These are phyloP conservation scores for Chaetoderma sp. DNA, from an alignment of 2,888 invertebrate genomes.

Conservation along the genomic window DNA sequence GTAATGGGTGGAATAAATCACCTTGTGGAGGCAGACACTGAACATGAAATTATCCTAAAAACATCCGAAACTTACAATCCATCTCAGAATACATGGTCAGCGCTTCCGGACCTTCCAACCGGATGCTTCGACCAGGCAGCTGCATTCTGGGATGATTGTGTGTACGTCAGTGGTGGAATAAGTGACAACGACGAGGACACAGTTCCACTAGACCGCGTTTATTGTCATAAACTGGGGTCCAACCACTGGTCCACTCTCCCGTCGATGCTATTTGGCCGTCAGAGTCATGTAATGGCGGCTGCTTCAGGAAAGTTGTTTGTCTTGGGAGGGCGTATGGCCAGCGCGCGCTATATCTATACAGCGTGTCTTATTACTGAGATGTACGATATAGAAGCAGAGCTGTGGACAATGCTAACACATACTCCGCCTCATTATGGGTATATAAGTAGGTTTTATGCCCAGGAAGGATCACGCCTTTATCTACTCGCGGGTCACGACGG, in stretches of 20 bases:
- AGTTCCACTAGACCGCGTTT: too few relatives aligned
- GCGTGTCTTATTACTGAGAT: slow-evolving; percentile 57
- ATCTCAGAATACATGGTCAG: slow-evolving; percentile 54
- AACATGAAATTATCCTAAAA: slow-evolving; percentile 54
- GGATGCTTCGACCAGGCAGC: slow-evolving; percentile 57
- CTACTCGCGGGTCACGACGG: slow-evolving; percentile 48
- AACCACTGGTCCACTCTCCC: slow-evolving; percentile 52
- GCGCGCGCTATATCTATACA: slow-evolving; percentile 41
- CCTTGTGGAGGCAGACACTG: slow-evolving; percentile 46
- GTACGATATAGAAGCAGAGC: slow-evolving; percentile 62
- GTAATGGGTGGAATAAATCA: slow-evolving; percentile 61
- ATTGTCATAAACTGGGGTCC: too few relatives aligned
- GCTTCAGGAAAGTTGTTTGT: slow-evolving; percentile 54
- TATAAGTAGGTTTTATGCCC: slow-evolving; percentile 47
- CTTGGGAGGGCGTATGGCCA: slow-evolving; percentile 62
- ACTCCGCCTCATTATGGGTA: slow-evolving; percentile 54
- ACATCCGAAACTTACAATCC: slow-evolving; percentile 62
- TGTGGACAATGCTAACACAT: slow-evolving; percentile 60
- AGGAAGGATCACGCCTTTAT: slow-evolving; percentile 49
- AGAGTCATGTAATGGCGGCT: slow-evolving; percentile 61
- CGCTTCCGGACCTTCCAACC: slow-evolving; percentile 48
- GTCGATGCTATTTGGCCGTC: slow-evolving; percentile 55
- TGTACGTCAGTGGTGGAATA: slow-evolving; percentile 65
- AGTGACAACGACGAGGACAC: slow-evolving; percentile 53
- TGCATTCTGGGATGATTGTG: slow-evolving; percentile 39